Evolutionary conservation across 2,888 invertebrate genomes (phyloP), one percentile per base, ranked within the genome.

Genomic region (Drosophila emarginata): DNA sequence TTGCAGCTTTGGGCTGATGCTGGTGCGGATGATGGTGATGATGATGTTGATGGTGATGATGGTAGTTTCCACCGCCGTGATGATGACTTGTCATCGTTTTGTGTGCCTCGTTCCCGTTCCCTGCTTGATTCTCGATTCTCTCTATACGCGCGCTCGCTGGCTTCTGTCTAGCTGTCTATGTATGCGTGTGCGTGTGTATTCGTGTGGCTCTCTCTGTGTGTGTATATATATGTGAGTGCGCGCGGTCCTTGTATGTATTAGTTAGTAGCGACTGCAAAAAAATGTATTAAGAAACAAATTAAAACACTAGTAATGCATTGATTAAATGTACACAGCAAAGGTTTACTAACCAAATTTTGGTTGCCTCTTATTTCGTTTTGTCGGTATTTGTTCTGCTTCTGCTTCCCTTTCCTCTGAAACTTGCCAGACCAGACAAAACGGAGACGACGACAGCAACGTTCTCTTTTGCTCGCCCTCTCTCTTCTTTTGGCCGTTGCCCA

Each of bases 1-100:
- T 89, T 65, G 89, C 85, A 60, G 78, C 78, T 40, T 69, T 65
- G 2, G 70, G 64, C 18, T 67, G 67, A 23, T 65, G 64, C 9
- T 67, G 70, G n/a, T 72, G 45, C 18, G 21, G 21, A 45, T 45
- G 45, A 45, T 45, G 45, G 45, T 45, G 45, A 45, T 45, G 71
- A 36, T 57, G 69, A 15, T 36, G 56, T 21, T 56, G 53, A 32
- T 32, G 56, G 18, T 56, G 56, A n/a, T 63, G 72, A 69, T 78
- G 80, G 82, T 84, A 81, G 70, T 84, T 88, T 52, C 87, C 82
- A 66, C 67, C 61, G 61, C 83, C 77, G 72, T 81, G 81, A 68
- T 80, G 85, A 79, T 90, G 89, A 75, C 81, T 87, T 75, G 88
- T 78, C 88, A 89, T 88, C 74, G 83, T 74, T 21, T 59, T 53